Evolutionary conservation across 2,888 invertebrate species (phyloP).

Genomic region (Trissolcus brochymenae): DNA sequence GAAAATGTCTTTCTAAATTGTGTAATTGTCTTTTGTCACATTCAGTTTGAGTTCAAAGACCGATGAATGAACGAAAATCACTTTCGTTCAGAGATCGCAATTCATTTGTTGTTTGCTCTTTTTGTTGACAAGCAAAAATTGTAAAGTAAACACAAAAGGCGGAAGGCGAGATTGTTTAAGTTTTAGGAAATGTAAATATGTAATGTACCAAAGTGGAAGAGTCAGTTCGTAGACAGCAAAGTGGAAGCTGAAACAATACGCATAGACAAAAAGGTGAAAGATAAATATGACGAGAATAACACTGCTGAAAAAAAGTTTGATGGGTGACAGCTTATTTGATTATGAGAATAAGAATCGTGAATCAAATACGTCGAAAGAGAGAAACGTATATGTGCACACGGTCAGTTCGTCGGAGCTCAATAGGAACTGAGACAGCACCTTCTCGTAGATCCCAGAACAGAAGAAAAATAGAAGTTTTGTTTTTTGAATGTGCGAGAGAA

Average conservation of each 20-base stretch:
- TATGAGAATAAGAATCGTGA: constrained; percentile 21
- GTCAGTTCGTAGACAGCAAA: constrained; percentile 25
- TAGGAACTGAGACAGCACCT: constrained; percentile 37
- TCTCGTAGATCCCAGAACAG: constrained; percentile 23
- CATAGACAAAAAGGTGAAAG: constrained; percentile 27
- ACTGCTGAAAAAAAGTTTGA: constrained; percentile 25
- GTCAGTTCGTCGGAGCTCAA: constrained; percentile 22
- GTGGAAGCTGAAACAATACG: constrained; percentile 34
- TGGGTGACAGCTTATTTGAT: constrained; percentile 36
- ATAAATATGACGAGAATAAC: constrained; percentile 38
- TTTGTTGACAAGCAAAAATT: no score
- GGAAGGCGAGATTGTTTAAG: constrained; percentile 1
- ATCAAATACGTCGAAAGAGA: constrained; percentile 13
- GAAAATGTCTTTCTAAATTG: constrained; percentile 7
- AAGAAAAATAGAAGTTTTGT: constrained; percentile 38
- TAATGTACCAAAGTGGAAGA: constrained; percentile 29
- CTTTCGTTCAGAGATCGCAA: no score
- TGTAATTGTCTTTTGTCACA: constrained; percentile 22
- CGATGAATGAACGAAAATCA: neutral
- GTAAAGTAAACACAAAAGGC: neutral
- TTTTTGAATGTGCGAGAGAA: constrained; percentile 48
- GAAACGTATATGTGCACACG: constrained; percentile 14
- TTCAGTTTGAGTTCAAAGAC: constrained; percentile 21
- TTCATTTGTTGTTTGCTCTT: no score
- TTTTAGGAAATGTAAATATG: constrained; percentile 8